phyloP scores from a whole-genome alignment of 2,888 invertebrate genomes.

The Luperina testacea region DNA sequence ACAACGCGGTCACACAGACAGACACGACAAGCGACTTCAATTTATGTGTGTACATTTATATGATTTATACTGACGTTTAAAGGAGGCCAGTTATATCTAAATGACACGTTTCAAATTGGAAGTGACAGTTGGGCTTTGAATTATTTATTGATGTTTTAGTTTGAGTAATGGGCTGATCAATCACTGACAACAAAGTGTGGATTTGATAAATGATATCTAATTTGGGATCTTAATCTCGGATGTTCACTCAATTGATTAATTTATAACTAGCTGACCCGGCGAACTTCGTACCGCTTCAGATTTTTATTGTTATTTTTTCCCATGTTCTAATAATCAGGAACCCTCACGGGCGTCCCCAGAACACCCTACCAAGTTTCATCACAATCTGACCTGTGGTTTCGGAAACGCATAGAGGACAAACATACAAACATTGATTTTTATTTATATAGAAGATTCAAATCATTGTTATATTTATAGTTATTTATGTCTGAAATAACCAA shows the following conservation, averaged over 20 bases:
- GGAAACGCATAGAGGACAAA: too few relatives aligned
- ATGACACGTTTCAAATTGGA: constrained; percentile 37
- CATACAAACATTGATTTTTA: too few relatives aligned
- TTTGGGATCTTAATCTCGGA: background rate
- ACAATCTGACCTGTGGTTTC: too few relatives aligned
- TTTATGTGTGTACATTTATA: background rate
- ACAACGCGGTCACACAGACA: background rate
- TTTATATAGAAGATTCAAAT: background rate
- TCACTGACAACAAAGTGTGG: constrained; percentile 8
- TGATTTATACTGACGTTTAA: constrained; percentile 37
- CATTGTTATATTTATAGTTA: background rate
- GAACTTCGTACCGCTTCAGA: too few relatives aligned
- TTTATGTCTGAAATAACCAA: background rate
- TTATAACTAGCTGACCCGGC: too few relatives aligned
- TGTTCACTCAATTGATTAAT: background rate
- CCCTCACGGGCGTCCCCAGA: too few relatives aligned
- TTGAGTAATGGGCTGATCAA: constrained; percentile 2
- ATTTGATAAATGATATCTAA: constrained; percentile 23
- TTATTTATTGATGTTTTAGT: constrained; percentile 20
- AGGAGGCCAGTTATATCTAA: constrained; percentile 1
- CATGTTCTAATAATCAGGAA: too few relatives aligned
- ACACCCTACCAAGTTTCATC: too few relatives aligned
- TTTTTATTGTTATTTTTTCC: too few relatives aligned
- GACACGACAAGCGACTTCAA: background rate
- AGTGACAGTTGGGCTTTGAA: constrained; percentile 20